phyloP scores from a whole-genome alignment of 2,113 vertebrate species.

The Bubo bubo region DNA sequence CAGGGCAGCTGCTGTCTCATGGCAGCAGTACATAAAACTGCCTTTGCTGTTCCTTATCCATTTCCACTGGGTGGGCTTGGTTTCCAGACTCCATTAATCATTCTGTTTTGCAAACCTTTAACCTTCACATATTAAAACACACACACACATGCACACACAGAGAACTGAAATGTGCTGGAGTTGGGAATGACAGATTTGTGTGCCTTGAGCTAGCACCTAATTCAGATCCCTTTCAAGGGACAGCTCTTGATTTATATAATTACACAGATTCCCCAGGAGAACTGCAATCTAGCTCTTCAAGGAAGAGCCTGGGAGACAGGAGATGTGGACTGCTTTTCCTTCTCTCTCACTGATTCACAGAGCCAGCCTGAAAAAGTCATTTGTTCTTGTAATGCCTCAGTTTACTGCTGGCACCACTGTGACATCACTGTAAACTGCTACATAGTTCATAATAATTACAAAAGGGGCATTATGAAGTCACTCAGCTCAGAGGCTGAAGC shows the following conservation, averaged over 20 bases:
- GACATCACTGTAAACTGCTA: background rate
- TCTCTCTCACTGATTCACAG: background rate
- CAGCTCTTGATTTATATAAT: background rate
- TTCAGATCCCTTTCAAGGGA: background rate
- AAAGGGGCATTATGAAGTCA: background rate
- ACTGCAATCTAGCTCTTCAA: background rate
- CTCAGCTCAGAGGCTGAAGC: background rate
- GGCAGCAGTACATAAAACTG: background rate
- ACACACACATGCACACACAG: background rate
- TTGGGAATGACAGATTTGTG: background rate
- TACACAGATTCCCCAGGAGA: background rate
- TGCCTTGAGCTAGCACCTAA: background rate
- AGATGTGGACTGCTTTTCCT: background rate
- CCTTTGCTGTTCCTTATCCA: slow-evolving; percentile 11
- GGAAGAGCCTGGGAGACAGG: background rate
- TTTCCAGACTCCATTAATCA: slow-evolving; percentile 57
- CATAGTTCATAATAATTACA: background rate
- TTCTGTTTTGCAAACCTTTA: slow-evolving; percentile 54
- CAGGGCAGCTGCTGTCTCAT: background rate
- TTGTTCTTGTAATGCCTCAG: background rate
- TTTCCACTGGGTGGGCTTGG: slow-evolving; percentile 9
- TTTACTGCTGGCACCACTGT: background rate
- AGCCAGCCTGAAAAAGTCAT: background rate
- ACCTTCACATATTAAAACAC: background rate
- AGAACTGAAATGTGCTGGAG: background rate